Evolutionary conservation across 2,113 vertebrate genomes (phyloP), one percentile per base, ranked within the genome.

Genomic region (Butorides virescens): DNA sequence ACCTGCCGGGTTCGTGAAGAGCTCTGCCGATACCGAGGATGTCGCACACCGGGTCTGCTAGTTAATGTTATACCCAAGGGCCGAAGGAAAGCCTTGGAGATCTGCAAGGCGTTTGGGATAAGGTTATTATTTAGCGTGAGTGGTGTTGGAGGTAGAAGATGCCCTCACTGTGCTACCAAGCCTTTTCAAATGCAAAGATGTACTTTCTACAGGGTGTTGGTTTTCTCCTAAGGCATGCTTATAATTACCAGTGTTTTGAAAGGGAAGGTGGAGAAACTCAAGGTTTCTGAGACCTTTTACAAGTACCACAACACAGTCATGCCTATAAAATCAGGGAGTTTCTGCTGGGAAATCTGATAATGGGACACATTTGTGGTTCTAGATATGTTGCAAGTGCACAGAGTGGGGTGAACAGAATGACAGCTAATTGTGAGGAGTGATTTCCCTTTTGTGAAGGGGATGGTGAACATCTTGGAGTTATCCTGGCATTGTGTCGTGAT

Each of bases 401-500:
- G 59, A 65, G 50, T 15, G 25, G 20, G 10, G 46, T 52, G 53
- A 29, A 53, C 2, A 13, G 34, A 56, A 34, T 26, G 29, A 26
- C 15, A 66, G 50, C 23, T 23, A 15, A 5, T 5, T 13, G 42
- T 27, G 62, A 94, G 71, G 29, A 71, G 25, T 0, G 5, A 18
- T 49, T 63, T 53, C 47, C 47, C 7, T 74, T 55, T 15, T 15
- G 29, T 13, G 36, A 26, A 39, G 34, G 15, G 10, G 19, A 1
- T 17, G 22, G 7, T 16, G 85, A 90, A 26, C 26, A 1, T 30
- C 30, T 53, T 36, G 32, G 78, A 22, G 15, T 49, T 80, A 10
- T 0, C 46, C 5, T 44, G 67, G 13, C 4, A 1, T 19, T 62
- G 26, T 46, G 30, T 26, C 1, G 0, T 11, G 27, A 23, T 10